These are phyloP conservation scores for Augiades crinisus DNA, from an alignment of 2,888 invertebrate genomes.

Conservation along the genomic window DNA sequence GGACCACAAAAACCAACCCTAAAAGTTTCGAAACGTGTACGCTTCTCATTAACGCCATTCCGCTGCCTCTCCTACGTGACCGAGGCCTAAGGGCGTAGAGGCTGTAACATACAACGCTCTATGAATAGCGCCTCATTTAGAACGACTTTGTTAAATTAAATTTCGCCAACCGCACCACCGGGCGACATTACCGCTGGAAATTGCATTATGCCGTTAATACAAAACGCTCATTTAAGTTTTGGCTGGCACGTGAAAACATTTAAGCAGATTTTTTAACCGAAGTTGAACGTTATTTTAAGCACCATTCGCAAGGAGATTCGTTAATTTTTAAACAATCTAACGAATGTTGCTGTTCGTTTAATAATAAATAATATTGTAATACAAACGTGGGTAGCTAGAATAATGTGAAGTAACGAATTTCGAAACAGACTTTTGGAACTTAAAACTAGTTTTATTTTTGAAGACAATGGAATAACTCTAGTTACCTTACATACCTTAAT, in stretches of 20 bases:
- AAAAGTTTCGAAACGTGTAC: too few relatives aligned
- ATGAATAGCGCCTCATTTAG: background rate
- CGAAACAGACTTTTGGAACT: too few relatives aligned
- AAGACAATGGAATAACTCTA: too few relatives aligned
- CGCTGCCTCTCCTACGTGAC: background rate
- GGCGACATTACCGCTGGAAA: conserved; percentile 3
- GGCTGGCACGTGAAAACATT: background rate
- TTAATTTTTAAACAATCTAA: background rate
- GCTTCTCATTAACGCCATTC: background rate
- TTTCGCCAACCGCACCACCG: conserved; percentile 6
- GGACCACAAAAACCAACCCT: too few relatives aligned
- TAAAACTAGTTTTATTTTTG: too few relatives aligned
- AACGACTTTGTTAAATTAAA: conserved; percentile 12
- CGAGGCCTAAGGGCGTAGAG: background rate
- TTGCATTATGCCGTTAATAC: conserved; percentile 13
- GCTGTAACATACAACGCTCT: background rate
- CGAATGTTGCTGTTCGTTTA: too few relatives aligned
- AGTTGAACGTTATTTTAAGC: background rate
- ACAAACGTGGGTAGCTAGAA: too few relatives aligned
- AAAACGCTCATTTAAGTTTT: conserved; percentile 3
- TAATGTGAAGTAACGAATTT: too few relatives aligned
- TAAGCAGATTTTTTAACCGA: background rate
- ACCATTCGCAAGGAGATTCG: background rate
- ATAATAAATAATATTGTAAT: too few relatives aligned
- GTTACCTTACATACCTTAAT: too few relatives aligned